Evolutionary conservation across 2,113 vertebrate genomes (phyloP), one percentile per base, ranked within the genome.

Genomic region (Podiceps cristatus): DNA sequence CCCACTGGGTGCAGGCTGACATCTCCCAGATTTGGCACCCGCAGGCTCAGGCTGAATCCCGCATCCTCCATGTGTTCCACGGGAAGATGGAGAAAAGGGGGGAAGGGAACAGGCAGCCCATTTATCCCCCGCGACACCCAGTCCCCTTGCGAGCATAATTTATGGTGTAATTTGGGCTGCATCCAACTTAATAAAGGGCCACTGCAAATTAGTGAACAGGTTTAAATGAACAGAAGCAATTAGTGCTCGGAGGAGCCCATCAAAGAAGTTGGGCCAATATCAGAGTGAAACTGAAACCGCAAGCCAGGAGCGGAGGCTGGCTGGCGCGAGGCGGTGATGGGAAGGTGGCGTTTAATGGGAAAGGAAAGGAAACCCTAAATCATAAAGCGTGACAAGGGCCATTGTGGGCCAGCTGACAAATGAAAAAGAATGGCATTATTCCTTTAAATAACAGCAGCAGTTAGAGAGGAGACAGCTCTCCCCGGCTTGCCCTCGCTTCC

Each of bases 191-290:
- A 98, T 98, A 98, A 98, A 98, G 98, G 97, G 96, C 96, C 96
- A 95, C 98, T 91, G 98, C 97, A 98, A 98, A 98, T 98, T 98
- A 98, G 97, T 96, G 96, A 98, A 97, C 96, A 96, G 97, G 97
- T 98, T 97, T 98, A 98, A 98, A 98, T 98, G 98, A 98, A 98
- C 97, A 98, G 98, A 98, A 98, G 98, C 98, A 98, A 98, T 98
- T 98, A 98, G 98, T 67, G 96, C 96, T 97, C 73, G 1, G 94
- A 97, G 97, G 90, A 98, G 96, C 97, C 94, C 95, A 97, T 98
- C 97, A 97, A 97, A 97, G 97, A 97, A 98, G 97, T 95, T 92
- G 97, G 96, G 97, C 96, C 94, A 97, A 95, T 96, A 94, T 96
- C 92, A 80, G 96, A 95, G 95, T 37, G 94, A 96, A 98, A 95